Evolutionary conservation across 2,113 vertebrate genomes (phyloP), one percentile per base, ranked within the genome.

Genomic region (Eublepharis macularius): DNA sequence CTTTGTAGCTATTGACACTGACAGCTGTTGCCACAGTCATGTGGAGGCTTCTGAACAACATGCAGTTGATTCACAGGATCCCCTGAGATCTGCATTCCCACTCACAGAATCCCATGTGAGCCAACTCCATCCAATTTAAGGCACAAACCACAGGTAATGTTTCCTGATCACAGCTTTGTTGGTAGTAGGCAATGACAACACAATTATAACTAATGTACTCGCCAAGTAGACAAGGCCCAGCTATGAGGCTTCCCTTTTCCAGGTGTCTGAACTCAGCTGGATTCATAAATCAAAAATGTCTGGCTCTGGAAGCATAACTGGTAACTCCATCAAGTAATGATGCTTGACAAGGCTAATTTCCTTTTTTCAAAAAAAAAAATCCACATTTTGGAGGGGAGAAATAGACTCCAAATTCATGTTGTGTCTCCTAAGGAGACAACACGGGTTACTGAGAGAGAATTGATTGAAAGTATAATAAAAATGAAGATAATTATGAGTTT

Each of bases 151-250:
- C 6, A 78, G 41, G 2, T 49, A 16, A 85, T 1, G 77, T 91
- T 90, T 89, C 86, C 80, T 75, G 16, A 86, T 17, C 39, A 63
- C 69, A 75, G 2, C n/a, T 82, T 69, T 39, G 82, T 4, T 54
- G 82, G 73, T 85, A 45, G 32, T 86, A 87, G 86, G 83, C 76
- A 87, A 73, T 82, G 84, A 76, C 86, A 90, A 89, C 49, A 90
- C 65, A 85, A 92, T 89, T 93, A 76, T 92, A 92, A 94, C 89
- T 90, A 88, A 94, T 90, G 86, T 93, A 86, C 84, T 91, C 89
- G 74, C 19, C 89, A 94, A 88, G 84, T 74, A 57, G 78, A 86
- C 79, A 92, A 88, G 93, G 89, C 80, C 91, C 83, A 87, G 88
- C 76, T 76, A 91, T 0, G 36, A 88, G 73, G 76, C 41, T 92